phyloP scores from a whole-genome alignment of 2,888 invertebrate genomes.

The Cyaniris semiargus region DNA sequence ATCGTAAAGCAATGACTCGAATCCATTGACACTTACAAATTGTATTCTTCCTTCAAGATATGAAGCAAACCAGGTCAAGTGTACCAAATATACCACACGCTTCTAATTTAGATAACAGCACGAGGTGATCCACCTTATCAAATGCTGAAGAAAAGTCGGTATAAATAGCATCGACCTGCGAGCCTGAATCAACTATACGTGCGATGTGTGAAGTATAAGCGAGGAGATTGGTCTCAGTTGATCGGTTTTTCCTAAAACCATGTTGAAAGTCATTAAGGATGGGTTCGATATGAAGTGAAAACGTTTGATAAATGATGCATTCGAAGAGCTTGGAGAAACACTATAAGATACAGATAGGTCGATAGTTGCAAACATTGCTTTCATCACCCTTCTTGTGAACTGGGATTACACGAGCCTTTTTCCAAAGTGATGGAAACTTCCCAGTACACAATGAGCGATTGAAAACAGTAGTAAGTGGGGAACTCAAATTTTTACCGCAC shows the following conservation, averaged over 20 bases:
- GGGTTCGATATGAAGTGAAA: background rate
- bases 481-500: background rate
- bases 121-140: background rate
- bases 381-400: background rate
- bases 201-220: background rate
- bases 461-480: background rate
- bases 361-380: background rate
- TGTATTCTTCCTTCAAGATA: background rate
- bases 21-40: background rate
- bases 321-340: background rate
- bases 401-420: background rate
- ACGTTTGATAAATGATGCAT: background rate
- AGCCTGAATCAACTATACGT: background rate
- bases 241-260: conserved; percentile 8
- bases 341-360: background rate
- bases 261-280: conserved; percentile 14
- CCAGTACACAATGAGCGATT: conserved; percentile 3
- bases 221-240: conserved; percentile 13
- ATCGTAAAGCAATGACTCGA: background rate
- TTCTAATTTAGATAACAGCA: background rate
- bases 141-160: conserved; percentile 3
- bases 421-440: conserved; percentile 13
- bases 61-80: background rate
- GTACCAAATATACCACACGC: conserved; percentile 17
- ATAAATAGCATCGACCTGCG: conserved; percentile 1